A percentile compares a stretch with the other conserved stretches of the same genome.
phyloP scores from a whole-genome alignment of 2,888 invertebrate genomes.

The Drosophila birchii region DNA sequence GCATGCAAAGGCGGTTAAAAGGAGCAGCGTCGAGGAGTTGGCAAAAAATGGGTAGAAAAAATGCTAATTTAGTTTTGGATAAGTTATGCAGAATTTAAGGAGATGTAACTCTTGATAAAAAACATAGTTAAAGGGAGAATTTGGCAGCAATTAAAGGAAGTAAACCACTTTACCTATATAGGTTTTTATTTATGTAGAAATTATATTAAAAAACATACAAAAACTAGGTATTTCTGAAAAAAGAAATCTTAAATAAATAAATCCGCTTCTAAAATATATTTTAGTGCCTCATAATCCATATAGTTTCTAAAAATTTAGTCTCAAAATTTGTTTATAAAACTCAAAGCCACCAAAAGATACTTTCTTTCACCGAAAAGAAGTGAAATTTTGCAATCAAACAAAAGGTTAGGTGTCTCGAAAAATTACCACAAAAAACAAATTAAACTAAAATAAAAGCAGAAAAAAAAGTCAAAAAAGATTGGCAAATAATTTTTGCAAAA shows the following conservation, averaged over 20 bases:
- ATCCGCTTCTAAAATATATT: too few species aligned
- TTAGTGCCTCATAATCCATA: too few species aligned
- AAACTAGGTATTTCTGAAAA: neutral
- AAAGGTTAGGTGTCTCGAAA: conserved; percentile 8
- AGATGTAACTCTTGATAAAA: neutral
- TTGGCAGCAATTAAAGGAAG: neutral
- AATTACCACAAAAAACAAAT: conserved; percentile 11
- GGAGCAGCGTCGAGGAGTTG: conserved; percentile 5
- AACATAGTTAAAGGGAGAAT: neutral
- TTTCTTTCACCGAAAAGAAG: neutral
- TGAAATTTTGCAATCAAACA: conserved; percentile 2
- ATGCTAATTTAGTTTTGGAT: neutral
- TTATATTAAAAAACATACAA: too few species aligned
- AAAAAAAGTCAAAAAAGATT: neutral
- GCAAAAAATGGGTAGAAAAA: neutral
- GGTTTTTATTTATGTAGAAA: too few species aligned
- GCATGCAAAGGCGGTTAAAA: conserved; percentile 10
- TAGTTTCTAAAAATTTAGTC: too few species aligned
- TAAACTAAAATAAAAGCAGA: neutral
- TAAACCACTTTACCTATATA: neutral
- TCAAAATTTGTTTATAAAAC: neutral
- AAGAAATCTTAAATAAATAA: too few species aligned
- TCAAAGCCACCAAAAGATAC: neutral
- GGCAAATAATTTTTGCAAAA: conserved; percentile 15
- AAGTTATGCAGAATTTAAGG: conserved; percentile 12